These are phyloP conservation scores for Andrena haemorrhoa DNA, from an alignment of 2,888 invertebrate genomes.

Conservation along the genomic window DNA sequence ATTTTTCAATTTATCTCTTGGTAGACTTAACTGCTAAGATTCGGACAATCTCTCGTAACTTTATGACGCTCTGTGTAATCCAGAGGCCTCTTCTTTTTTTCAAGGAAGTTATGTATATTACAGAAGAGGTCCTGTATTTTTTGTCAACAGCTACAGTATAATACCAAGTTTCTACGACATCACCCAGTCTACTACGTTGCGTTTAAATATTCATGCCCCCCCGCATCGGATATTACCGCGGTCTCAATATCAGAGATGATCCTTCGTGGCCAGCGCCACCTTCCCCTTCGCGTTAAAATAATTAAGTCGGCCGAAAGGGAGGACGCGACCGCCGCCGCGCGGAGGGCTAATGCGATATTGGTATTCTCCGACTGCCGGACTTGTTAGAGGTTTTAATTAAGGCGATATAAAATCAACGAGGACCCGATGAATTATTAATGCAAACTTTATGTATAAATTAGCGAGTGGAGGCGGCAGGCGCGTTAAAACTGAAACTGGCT, in stretches of 20 bases:
- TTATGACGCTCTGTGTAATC: neutral
- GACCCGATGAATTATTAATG: conserved; percentile 83
- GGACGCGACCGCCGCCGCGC: conserved; percentile 32
- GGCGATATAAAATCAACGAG: conserved; percentile 83
- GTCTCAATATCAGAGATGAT: conserved; percentile 51
- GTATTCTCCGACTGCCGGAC: conserved; percentile 82
- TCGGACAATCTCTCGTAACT: too few species aligned
- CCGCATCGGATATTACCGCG: conserved; percentile 27
- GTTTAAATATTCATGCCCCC: conserved; percentile 37
- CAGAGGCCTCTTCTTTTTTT: too few species aligned
- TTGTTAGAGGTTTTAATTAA: conserved; percentile 84
- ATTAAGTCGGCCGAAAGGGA: conserved; percentile 66
- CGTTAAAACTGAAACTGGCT: conserved; percentile 80
- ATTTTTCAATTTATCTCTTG: too few species aligned
- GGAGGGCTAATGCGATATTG: conserved; percentile 80
- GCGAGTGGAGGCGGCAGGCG: conserved; percentile 73
- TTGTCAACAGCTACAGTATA: neutral
- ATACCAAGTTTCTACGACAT: conserved; percentile 1
- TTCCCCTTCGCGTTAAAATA: conserved; percentile 71
- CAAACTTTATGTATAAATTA: conserved; percentile 84
- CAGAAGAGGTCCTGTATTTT: neutral
- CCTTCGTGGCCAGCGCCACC: conserved; percentile 27
- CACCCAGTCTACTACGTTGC: conserved; percentile 7
- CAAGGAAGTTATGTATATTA: neutral
- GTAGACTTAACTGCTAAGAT: too few species aligned